These are phyloP conservation scores for Apomyelois bistriatella DNA, from an alignment of 2,888 invertebrate genomes.

Conservation along the genomic window DNA sequence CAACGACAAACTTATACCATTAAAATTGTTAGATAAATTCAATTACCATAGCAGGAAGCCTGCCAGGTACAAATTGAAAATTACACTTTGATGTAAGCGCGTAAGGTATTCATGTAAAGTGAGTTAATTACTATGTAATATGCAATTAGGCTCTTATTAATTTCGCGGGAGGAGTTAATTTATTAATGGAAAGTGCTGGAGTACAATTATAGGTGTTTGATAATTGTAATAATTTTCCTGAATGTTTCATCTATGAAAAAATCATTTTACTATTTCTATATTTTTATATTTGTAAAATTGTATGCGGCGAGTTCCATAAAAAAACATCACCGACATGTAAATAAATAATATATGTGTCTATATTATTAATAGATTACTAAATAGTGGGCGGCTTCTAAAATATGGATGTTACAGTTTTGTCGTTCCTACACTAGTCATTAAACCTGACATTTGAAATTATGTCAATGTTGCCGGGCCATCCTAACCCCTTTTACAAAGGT, in stretches of 20 bases:
- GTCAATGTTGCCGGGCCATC: constrained; percentile 4
- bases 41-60: neutral
- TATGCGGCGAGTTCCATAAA: too few species aligned
- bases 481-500: constrained; percentile 11
- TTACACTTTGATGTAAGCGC: constrained; percentile 13
- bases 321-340: too few species aligned
- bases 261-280: too few species aligned
- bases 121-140: constrained; percentile 22
- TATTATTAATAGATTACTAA: too few species aligned
- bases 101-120: constrained; percentile 11
- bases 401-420: neutral
- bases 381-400: too few species aligned
- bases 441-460: constrained; percentile 11
- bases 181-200: constrained; percentile 8
- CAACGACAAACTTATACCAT: neutral
- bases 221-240: too few species aligned
- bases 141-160: constrained; percentile 20
- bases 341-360: too few species aligned
- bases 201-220: neutral
- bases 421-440: neutral
- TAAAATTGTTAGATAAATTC: neutral
- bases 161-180: constrained; percentile 14
- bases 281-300: too few species aligned
- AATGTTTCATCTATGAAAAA: neutral
- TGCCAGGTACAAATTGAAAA: constrained; percentile 6